phyloP scores from a whole-genome alignment of 1,140 invertebrate species.

The Brachionus calyciflorus region DNA sequence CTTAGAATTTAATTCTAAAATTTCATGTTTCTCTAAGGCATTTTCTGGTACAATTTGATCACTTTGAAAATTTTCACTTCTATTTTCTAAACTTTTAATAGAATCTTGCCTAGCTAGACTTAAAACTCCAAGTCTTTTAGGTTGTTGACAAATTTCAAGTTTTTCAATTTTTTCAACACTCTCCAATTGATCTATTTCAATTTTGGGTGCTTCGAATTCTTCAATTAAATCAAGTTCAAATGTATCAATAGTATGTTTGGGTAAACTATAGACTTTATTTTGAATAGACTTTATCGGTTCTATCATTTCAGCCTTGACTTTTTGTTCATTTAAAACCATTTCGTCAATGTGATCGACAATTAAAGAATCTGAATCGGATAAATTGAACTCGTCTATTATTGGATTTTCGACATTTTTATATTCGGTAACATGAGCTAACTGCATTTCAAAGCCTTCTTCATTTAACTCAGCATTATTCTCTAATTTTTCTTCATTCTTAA shows the following conservation, averaged over 20 bases:
- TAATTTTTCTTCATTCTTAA: not conserved
- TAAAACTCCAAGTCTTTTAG: not conserved
- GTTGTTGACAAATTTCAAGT: slow-evolving; percentile 2
- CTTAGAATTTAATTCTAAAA: not conserved
- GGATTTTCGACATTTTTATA: slow-evolving; percentile 8
- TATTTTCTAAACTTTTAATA: not conserved
- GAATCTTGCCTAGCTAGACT: slow-evolving; percentile 25
- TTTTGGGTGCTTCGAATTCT: not conserved
- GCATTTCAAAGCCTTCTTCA: not conserved
- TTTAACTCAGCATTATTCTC: not conserved
- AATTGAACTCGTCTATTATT: not conserved
- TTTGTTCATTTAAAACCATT: not conserved
- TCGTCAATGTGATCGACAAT: not conserved
- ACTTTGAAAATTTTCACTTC: not conserved
- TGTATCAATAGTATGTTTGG: not conserved
- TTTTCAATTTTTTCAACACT: not conserved
- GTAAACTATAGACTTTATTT: slow-evolving; percentile 15
- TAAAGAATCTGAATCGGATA: not conserved
- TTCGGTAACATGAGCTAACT: not conserved
- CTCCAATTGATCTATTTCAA: not conserved
- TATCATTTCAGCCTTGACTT: not conserved
- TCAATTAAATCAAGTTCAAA: not conserved
- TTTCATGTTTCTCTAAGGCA: not conserved
- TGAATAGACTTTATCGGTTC: not conserved
- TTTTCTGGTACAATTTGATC: not conserved